Percentiles rank a stretch among this genome's conserved stretches.
Evolutionary conservation across 2,113 vertebrate species (phyloP).

Genomic region (Eleginops maclovinus): DNA sequence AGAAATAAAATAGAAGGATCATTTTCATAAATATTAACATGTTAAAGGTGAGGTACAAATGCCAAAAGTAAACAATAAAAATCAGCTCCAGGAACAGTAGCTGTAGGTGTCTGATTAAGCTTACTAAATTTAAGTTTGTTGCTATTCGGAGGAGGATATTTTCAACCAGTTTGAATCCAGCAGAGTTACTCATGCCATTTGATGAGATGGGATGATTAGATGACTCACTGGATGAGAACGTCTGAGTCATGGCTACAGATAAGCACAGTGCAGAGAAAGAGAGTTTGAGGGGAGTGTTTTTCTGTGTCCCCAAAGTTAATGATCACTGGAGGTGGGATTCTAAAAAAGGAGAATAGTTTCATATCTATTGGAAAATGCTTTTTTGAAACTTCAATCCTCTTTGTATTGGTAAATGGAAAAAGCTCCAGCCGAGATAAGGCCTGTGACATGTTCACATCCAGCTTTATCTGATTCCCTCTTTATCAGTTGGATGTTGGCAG

Average conservation of each 20-base stretch:
- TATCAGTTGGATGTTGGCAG: slow-evolving; percentile 23
- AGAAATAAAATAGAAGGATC: not conserved
- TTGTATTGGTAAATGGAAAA: slow-evolving; percentile 9
- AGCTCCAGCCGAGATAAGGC: slow-evolving; percentile 7
- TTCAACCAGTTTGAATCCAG: no score
- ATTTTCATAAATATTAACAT: not conserved
- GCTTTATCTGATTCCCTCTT: slow-evolving; percentile 42
- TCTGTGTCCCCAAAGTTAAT: not conserved
- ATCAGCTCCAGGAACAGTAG: not conserved
- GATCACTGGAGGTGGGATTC: not conserved
- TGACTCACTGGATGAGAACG: not conserved
- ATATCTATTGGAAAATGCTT: not conserved
- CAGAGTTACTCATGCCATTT: no score
- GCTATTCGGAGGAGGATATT: no score
- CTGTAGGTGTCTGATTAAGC: not conserved
- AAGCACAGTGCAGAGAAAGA: not conserved
- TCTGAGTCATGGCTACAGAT: slow-evolving; percentile 4
- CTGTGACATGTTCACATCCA: slow-evolving; percentile 37
- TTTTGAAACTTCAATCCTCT: slow-evolving; percentile 3
- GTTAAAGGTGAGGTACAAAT: not conserved
- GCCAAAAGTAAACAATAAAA: not conserved
- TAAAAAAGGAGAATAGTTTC: not conserved
- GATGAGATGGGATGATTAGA: not conserved
- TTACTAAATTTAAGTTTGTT: not conserved
- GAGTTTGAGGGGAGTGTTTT: not conserved